Evolutionary conservation across 2,888 invertebrate species (phyloP), one percentile per base, ranked within the genome.

Genomic region (Lepas anatifera): DNA sequence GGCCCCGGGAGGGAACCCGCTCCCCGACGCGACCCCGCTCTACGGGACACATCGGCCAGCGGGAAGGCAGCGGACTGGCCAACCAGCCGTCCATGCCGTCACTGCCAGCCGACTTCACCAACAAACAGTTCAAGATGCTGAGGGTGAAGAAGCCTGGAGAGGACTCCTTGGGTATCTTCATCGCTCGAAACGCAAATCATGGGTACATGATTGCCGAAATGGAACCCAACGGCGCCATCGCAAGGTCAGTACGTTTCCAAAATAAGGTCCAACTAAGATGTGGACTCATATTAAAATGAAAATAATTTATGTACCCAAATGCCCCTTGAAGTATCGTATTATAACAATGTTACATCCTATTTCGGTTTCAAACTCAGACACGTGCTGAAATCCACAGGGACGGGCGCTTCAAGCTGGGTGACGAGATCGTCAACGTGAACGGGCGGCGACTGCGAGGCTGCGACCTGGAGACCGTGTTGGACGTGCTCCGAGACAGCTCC

Each of bases 391-490:
- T 29, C 81, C 80, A 70, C 80, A 85, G 86, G 75, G 87, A 88
- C 76, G 87, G 87, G 1, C 83, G 85, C 1, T 79, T 89, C 70
- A 83, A 83, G 69, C 83, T 87, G 43, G 88, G 88, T 22, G 89
- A 89, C 77, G 87, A 89, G 77, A 84, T 89, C 39, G 82, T 89
- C 35, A 87, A 87, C 74, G 87, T 89, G 8, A 89, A 89, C 77
- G 89, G 89, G 18, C 83, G 85, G 72, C 81, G 87, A 74, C 81
- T 90, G 68, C 83, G 86, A 8, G 87, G 87, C 68, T 80, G 89
- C 27, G 84, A 78, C 25, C 77, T 77, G 50, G 75, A 75, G 67
- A 77, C 77, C 69, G 78, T 77, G 2, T 75, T 77, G 69, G 75
- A 73, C 43, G 74, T 77, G 37, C 74, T 79, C 39, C 83, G 84